phyloP scores from a whole-genome alignment of 2,113 vertebrate species.

The Cinclus mexicanus region DNA sequence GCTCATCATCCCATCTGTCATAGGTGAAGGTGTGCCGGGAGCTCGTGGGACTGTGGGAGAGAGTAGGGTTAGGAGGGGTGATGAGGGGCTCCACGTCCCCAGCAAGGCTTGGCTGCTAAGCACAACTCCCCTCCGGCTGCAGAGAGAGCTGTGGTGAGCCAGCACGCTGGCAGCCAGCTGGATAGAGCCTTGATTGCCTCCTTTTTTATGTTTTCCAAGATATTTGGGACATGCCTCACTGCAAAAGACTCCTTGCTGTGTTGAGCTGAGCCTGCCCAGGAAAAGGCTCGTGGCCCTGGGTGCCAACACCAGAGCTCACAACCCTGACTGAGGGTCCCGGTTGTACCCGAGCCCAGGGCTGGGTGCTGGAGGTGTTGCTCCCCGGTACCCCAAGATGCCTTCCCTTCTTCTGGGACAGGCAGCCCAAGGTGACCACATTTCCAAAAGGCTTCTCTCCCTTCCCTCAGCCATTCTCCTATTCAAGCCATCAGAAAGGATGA shows the following conservation, averaged over 20 bases:
- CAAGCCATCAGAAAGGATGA: slow-evolving; percentile 21
- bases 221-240: neutral
- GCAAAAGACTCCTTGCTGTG: neutral
- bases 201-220: neutral
- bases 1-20: slow-evolving; percentile 87
- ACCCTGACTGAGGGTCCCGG: accelerated
- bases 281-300: accelerated
- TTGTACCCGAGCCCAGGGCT: neutral
- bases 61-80: neutral
- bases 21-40: slow-evolving; percentile 78
- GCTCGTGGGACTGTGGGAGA: slow-evolving; percentile 80
- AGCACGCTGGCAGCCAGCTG: neutral
- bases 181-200: neutral
- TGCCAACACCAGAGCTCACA: accelerated
- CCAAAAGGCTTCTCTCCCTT: slow-evolving; percentile 21
- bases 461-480: neutral
- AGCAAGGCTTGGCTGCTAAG: neutral
- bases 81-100: neutral
- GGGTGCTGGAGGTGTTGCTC: neutral
- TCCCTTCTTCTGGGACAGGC: neutral
- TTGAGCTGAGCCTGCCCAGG: neutral
- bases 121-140: neutral
- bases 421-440: accelerated
- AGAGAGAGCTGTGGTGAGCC: neutral
- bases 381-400: accelerated